These are phyloP conservation scores for Apis dorsata DNA, from an alignment of 1,140 invertebrate species.

Conservation along the genomic window DNA sequence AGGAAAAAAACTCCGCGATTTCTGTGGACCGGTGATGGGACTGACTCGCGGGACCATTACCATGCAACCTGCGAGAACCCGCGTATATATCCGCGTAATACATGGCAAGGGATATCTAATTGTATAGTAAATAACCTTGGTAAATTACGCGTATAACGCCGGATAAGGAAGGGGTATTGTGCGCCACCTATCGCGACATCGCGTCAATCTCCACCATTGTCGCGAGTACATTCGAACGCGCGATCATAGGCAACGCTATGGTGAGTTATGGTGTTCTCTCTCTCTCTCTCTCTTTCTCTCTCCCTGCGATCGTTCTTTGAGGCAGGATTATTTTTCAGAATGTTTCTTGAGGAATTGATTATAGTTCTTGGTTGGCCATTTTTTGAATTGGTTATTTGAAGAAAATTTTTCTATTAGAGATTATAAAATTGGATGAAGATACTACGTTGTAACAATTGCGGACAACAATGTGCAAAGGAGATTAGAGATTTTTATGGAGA, in stretches of 20 bases:
- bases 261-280: too few relatives aligned
- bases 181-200: constrained; percentile 58
- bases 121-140: constrained; percentile 64
- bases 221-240: constrained; percentile 30
- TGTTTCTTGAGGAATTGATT: too few relatives aligned
- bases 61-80: constrained; percentile 31
- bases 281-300: too few relatives aligned
- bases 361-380: too few relatives aligned
- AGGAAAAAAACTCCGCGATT: constrained; percentile 60
- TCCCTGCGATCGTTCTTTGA: too few relatives aligned
- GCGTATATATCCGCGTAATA: constrained; percentile 33
- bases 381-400: too few relatives aligned
- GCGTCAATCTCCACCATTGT: constrained; percentile 55
- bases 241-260: constrained; percentile 50
- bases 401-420: too few relatives aligned
- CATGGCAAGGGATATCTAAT: constrained; percentile 60
- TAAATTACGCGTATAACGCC: constrained; percentile 66
- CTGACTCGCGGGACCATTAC: constrained; percentile 61
- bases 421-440: too few relatives aligned
- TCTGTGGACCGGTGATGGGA: constrained; percentile 51
- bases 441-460: too few relatives aligned
- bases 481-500: too few relatives aligned
- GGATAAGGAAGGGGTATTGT: constrained; percentile 64
- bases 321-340: too few relatives aligned
- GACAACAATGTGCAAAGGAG: too few relatives aligned